A percentile compares a stretch with the other conserved stretches of the same genome.
These are phyloP conservation scores for Danionella cerebrum DNA, from an alignment of 2,113 vertebrate genomes.

Conservation along the genomic window DNA sequence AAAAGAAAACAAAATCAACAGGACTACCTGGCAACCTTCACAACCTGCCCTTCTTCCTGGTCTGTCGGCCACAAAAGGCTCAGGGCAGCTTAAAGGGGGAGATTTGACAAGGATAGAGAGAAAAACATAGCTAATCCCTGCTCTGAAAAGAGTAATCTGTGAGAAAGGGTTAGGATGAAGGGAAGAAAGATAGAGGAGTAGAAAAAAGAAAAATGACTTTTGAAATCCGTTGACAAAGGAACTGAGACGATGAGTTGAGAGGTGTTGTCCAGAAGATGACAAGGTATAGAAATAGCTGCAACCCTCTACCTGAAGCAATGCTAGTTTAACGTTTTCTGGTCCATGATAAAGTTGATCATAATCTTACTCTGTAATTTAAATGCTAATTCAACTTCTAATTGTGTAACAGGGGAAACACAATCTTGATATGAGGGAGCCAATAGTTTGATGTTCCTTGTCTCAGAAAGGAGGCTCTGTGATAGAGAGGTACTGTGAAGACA, in stretches of 20 bases:
- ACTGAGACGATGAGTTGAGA: constrained; percentile 33
- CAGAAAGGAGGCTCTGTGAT: constrained; percentile 40
- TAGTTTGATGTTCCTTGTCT: constrained; percentile 58
- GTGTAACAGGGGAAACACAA: constrained; percentile 48
- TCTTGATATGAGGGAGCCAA: constrained; percentile 60
- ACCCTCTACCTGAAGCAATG: too few relatives aligned
- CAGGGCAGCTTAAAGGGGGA: constrained; percentile 58
- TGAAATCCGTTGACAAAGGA: constrained; percentile 39
- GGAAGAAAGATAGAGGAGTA: not conserved
- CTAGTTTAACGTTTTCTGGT: too few relatives aligned
- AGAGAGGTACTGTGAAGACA: not conserved
- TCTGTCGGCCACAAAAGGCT: constrained; percentile 58
- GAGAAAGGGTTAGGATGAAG: constrained; percentile 44
- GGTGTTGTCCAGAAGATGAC: constrained; percentile 16
- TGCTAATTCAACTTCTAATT: constrained; percentile 74
- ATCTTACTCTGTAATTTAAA: constrained; percentile 72
- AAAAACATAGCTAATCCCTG: constrained; percentile 67
- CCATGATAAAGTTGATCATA: constrained; percentile 60
- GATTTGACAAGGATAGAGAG: constrained; percentile 59
- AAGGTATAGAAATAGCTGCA: constrained; percentile 26
- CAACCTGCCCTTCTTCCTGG: constrained; percentile 52
- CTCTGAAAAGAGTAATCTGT: constrained; percentile 63
- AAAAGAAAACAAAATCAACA: constrained; percentile 40
- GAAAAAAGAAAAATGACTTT: constrained; percentile 47
- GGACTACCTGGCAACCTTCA: constrained; percentile 52